These are phyloP conservation scores for Triplophysa bombifrons DNA, from an alignment of 2,797 vertebrate species.

Conservation along the genomic window DNA sequence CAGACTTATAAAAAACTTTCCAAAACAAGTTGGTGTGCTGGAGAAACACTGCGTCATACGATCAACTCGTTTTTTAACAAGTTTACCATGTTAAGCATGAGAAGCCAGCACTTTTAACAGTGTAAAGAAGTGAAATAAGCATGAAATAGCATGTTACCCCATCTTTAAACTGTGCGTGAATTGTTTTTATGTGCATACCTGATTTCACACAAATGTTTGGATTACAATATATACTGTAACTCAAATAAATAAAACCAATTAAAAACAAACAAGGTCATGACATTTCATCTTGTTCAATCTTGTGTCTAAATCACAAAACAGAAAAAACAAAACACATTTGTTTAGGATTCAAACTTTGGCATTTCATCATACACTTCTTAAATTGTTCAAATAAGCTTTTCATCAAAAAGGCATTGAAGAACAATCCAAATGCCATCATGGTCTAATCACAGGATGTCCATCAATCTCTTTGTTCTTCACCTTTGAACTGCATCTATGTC, in stretches of 20 bases:
- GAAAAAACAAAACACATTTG: background rate
- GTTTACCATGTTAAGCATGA: no score
- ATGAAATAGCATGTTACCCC: no score
- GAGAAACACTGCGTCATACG: no score
- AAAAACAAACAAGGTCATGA: background rate
- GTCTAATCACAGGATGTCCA: background rate
- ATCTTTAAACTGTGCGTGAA: background rate
- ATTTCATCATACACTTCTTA: background rate
- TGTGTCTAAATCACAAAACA: background rate
- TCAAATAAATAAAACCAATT: slow-evolving; percentile 9
- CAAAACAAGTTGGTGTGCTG: no score
- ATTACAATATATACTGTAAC: background rate
- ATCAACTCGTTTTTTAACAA: no score
- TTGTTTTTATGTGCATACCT: background rate
- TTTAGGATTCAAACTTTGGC: background rate
- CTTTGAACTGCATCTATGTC: background rate
- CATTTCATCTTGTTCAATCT: background rate
- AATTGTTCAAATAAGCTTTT: background rate
- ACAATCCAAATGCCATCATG: background rate
- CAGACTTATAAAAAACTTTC: no score
- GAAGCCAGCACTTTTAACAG: no score
- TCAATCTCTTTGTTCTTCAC: background rate
- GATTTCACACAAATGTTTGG: background rate
- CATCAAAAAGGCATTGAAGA: background rate
- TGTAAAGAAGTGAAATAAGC: no score